Base-by-base conservation (phyloP, 2,113 vertebrate genomes). In the Cephalopholis sonnerati region DNA sequence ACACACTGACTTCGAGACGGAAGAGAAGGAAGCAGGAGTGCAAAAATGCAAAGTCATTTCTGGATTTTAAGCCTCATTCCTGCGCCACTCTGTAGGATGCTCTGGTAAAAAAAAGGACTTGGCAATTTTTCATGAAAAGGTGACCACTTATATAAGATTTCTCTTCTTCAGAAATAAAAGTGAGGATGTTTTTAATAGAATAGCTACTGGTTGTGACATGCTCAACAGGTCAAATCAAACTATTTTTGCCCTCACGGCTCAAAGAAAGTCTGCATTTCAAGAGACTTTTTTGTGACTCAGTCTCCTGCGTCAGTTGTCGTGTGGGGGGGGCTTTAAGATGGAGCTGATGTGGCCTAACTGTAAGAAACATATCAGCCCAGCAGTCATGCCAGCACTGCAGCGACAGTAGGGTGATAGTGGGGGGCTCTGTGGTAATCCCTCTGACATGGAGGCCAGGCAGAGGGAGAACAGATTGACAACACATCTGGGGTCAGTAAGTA, bases 401-500 rank as follows among this genome's bases (percentile, higher is more conserved):
- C 70, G 70, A 11, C 66, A 79, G 80, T 50, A 13, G 62, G 80
- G 73, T 81, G 76, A 63, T 72, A n/a, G 77, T 78, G 77, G 83
- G 81, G 67, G 81, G 51, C 62, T 79, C 64, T 89, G 71, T 58
- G 46, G 50, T 94, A 93, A 94, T 93, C 92, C 91, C 83, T 87
- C 79, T 74, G 88, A 87, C 83, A 91, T 72, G 85, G 82, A 88
- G 88, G 87, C 79, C 82, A 64, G 70, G 81, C 86, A 39, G 87
- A 66, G 75, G 82, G 81, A 84, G 74, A 76, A 89, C 90, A 89
- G 91, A 80, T 91, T 82, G 92, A 86, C 71, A 25, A 84, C 86
- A 93, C 92, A 92, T 93, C 92, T 94, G 91, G 90, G 83, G 83
- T 89, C 77, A 73, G 85, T 93, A 89, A 92, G 87, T 89, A 92